Evolutionary conservation across 1,140 invertebrate genomes (phyloP).

Genomic region (Leucophenga varia): DNA sequence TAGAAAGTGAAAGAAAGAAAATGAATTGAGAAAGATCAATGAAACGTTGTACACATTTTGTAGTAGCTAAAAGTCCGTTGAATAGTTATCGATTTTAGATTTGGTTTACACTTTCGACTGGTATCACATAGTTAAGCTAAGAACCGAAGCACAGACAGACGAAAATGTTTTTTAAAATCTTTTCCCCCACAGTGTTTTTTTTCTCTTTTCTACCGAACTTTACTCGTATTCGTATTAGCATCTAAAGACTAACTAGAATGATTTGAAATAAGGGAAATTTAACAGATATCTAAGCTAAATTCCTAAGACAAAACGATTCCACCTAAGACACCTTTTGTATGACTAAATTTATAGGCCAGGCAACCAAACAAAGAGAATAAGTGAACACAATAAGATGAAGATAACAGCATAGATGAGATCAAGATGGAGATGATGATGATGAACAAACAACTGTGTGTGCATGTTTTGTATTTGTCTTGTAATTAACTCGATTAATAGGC

Average conservation of each 20-base stretch:
- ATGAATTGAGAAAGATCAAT: slow-evolving; percentile 12
- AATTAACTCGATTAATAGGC: slow-evolving; percentile 3
- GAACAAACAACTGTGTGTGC: no score
- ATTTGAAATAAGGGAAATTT: slow-evolving; percentile 49
- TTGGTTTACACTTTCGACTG: slow-evolving; percentile 36
- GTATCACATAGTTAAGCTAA: slow-evolving; percentile 51
- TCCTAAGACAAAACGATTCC: slow-evolving; percentile 53
- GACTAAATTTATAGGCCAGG: slow-evolving; percentile 40
- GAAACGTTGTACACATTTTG: slow-evolving; percentile 13
- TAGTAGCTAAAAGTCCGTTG: slow-evolving; percentile 18
- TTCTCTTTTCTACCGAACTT: slow-evolving; percentile 22
- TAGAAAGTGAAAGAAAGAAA: background rate
- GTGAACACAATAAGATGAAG: slow-evolving; percentile 12
- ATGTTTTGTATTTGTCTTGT: slow-evolving; percentile 31
- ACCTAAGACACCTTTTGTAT: slow-evolving; percentile 52
- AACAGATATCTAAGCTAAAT: slow-evolving; percentile 51
- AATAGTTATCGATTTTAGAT: slow-evolving; percentile 26
- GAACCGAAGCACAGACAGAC: slow-evolving; percentile 17
- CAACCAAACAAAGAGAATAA: slow-evolving; percentile 8
- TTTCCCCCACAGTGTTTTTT: slow-evolving; percentile 13
- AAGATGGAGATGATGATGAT: no score
- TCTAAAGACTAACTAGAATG: slow-evolving; percentile 47
- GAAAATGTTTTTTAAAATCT: slow-evolving; percentile 11
- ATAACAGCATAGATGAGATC: slow-evolving; percentile 25
- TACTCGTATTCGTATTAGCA: slow-evolving; percentile 36